Evolutionary conservation across 2,113 vertebrate species (phyloP).

Genomic region (Periophthalmodon schlosseri): DNA sequence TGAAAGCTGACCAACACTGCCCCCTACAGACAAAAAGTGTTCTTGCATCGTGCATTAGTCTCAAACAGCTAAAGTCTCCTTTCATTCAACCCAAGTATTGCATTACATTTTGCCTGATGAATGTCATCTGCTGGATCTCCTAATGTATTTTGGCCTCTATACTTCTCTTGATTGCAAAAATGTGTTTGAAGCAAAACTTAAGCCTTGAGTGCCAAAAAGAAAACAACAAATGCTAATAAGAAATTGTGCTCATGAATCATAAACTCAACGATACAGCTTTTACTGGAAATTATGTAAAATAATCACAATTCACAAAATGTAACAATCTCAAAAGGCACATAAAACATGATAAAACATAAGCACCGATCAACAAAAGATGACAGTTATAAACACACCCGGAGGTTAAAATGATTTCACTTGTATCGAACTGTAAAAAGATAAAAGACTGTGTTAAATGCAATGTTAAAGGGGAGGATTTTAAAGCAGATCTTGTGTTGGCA

Average conservation of each 20-base stretch:
- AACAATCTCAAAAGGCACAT: not conserved
- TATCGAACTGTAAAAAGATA: not conserved
- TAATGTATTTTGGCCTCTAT: not conserved
- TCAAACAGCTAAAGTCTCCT: not conserved
- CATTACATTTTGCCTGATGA: not conserved
- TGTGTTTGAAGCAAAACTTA: not conserved
- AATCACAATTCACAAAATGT: not conserved
- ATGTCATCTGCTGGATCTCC: not conserved
- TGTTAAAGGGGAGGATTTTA: not conserved
- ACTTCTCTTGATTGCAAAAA: not conserved
- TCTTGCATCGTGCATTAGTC: slow-evolving; percentile 19
- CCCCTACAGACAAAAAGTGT: slow-evolving; percentile 48
- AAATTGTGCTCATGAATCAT: slow-evolving; percentile 2
- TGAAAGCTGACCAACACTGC: slow-evolving; percentile 58
- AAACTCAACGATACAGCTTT: not conserved
- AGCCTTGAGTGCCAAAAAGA: not conserved
- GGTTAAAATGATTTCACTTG: not conserved
- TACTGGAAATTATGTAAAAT: slow-evolving; percentile 3
- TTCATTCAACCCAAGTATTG: not conserved
- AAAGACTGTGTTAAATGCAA: not conserved
- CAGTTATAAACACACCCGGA: not conserved
- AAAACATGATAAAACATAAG: not conserved
- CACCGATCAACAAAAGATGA: not conserved
- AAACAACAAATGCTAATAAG: not conserved
- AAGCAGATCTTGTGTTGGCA: not conserved